Conservation (phyloP, 2,888 invertebrate species). For the Pachydiplax longipennis region DNA sequence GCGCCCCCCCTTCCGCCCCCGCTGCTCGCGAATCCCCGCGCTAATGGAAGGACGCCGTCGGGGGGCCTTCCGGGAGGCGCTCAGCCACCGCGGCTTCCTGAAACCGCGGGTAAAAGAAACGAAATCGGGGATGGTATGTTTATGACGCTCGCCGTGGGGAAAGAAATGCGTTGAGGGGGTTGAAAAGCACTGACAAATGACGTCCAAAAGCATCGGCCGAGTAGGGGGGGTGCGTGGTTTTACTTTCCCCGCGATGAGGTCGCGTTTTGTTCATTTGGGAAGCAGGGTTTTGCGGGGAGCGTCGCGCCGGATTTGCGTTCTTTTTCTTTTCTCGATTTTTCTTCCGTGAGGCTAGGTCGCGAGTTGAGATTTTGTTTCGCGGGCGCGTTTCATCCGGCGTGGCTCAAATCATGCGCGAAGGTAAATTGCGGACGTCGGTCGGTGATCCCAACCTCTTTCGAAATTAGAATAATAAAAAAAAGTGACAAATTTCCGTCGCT, state of each 20-base stretch:
- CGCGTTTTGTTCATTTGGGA: neutral
- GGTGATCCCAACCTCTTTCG: neutral
- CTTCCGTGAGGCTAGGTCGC: neutral
- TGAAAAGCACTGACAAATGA: neutral
- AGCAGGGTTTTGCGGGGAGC: neutral
- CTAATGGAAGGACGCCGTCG: neutral
- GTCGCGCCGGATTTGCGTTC: neutral
- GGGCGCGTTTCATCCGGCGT: neutral
- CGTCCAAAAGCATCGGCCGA: neutral
- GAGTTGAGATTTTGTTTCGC: neutral
- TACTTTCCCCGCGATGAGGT: neutral
- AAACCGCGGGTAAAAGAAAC: too few species aligned
- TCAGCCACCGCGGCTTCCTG: neutral
- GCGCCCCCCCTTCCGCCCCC: neutral
- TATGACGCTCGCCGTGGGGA: neutral
- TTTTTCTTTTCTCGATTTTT: too few species aligned
- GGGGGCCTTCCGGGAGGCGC: neutral
- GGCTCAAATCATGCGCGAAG: neutral
- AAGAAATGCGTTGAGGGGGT: neutral
- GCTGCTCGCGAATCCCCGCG: neutral
- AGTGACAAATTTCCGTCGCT: too few species aligned
- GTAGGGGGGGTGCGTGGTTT: neutral
- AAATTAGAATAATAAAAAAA: neutral
- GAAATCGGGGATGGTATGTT: too few species aligned
- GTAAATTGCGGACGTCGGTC: neutral